These are phyloP conservation scores for Delichon dasypus DNA, from an alignment of 2,797 vertebrate species.

Conservation along the genomic window DNA sequence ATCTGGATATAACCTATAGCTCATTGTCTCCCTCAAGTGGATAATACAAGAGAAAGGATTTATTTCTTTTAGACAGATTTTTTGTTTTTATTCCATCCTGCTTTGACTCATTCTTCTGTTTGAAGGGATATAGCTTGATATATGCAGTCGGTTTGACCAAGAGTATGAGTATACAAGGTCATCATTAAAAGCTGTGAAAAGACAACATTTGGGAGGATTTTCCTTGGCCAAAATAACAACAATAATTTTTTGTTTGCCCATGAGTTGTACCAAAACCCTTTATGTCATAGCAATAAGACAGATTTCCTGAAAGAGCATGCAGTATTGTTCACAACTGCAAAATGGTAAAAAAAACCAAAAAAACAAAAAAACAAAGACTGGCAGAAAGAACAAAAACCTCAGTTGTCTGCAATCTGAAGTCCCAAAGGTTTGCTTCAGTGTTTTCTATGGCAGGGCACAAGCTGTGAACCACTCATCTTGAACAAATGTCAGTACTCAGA, in stretches of 20 bases:
- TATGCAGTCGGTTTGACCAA: not conserved
- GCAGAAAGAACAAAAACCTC: not conserved
- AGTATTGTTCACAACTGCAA: not conserved
- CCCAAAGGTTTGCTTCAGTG: not conserved
- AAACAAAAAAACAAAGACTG: not conserved
- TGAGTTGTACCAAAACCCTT: not conserved
- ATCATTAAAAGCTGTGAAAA: not conserved
- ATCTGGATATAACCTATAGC: not conserved
- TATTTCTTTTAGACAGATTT: not conserved
- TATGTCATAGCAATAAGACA: not conserved
- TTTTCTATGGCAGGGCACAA: not conserved
- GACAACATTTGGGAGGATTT: not conserved
- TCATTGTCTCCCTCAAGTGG: conserved; percentile 57
- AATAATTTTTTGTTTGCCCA: not conserved
- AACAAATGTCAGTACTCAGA: not conserved
- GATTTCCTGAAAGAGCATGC: not conserved
- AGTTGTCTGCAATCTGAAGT: not conserved
- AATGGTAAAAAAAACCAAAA: not conserved
- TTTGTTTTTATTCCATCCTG: not conserved
- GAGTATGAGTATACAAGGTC: not conserved
- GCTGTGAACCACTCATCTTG: not conserved
- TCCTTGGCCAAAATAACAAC: not conserved
- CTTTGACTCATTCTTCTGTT: not conserved
- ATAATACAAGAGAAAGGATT: not conserved
- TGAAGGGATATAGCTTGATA: not conserved